Evolutionary conservation across 2,113 vertebrate genomes (phyloP), one percentile per base, ranked within the genome.

Genomic region (Eptesicus fuscus): DNA sequence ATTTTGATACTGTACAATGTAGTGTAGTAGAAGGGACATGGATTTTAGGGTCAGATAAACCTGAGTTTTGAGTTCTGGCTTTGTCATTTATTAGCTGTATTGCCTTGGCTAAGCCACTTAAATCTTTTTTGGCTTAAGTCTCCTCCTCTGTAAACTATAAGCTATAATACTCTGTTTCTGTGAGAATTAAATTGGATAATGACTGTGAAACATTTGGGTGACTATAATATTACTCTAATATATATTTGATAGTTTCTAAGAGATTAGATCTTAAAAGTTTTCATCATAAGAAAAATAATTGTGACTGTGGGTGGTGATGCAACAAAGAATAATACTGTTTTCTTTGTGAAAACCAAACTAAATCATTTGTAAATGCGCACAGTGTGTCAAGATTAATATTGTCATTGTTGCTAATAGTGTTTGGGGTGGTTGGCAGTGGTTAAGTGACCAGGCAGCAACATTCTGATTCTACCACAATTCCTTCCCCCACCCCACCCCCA

Each of bases 31-130:
- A 94, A 95, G 87, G 5, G 22, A 4, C 71, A 20, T 67, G 22
- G 47, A 67, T 93, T 90, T 82, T 95, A 70, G 32, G 91, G 17
- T 91, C 49, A 77, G 35, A 40, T 87, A 85, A 94, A 93, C 20
- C 22, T 84, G 22, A 35, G 13, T 73, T 93, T 91, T 82, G 10
- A 86, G 65, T 79, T 95, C 74, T 90, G 70, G 30, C 47, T 70
- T 71, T 83, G 23, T 76, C 63, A 69, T 40, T 77, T 91, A 61
- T 73, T 89, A 73, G n/a, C 40, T 73, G 10, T 92, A 13, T 74
- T 80, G 90, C 12, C 30, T 56, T 84, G n/a, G 12, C n/a, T 94
- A 82, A 90, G 40, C 76, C 71, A 65, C 28, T 90, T 69, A 56
- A 56, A 40, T 93, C 51, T 71, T 90, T 88, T 79, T 88, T 74